Conservation (phyloP, 1,140 invertebrate species). For the Drosophila fuyamai region DNA sequence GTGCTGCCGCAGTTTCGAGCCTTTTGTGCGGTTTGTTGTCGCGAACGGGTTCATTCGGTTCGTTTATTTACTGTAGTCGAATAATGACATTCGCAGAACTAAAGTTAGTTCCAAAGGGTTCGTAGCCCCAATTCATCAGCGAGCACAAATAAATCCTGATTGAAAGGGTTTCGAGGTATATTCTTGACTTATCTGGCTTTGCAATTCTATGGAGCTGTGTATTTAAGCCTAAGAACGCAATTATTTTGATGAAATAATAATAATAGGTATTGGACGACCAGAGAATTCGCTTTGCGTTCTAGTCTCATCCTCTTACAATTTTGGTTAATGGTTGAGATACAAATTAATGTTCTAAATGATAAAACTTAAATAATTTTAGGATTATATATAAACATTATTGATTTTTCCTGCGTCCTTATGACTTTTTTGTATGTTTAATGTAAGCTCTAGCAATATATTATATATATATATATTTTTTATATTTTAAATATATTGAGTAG, state of each 20-base stretch:
- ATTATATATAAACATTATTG: too few species aligned
- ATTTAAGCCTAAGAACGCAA: constrained; percentile 23
- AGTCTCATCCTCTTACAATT: background rate
- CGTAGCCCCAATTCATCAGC: constrained; percentile 27
- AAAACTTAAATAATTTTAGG: too few species aligned
- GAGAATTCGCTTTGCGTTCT: background rate
- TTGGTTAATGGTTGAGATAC: too few species aligned
- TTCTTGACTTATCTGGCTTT: background rate
- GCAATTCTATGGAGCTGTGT: constrained; percentile 16
- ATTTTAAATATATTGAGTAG: too few species aligned
- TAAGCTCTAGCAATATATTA: too few species aligned
- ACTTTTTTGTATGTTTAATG: too few species aligned
- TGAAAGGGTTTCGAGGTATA: constrained; percentile 21
- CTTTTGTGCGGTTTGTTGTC: constrained; percentile 27
- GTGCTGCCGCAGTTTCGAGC: constrained; percentile 27
- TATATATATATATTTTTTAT: too few species aligned
- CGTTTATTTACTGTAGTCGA: constrained; percentile 27
- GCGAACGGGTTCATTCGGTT: constrained; percentile 1
- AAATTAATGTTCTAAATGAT: too few species aligned
- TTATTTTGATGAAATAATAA: constrained; percentile 19
- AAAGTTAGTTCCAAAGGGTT: constrained; percentile 11
- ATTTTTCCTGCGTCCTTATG: too few species aligned
- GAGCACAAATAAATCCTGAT: constrained; percentile 40
- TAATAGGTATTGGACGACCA: background rate
- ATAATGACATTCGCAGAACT: constrained; percentile 23